These are phyloP conservation scores for Enteromius paludinosus DNA, from an alignment of 2,797 vertebrate species.

Conservation along the genomic window DNA sequence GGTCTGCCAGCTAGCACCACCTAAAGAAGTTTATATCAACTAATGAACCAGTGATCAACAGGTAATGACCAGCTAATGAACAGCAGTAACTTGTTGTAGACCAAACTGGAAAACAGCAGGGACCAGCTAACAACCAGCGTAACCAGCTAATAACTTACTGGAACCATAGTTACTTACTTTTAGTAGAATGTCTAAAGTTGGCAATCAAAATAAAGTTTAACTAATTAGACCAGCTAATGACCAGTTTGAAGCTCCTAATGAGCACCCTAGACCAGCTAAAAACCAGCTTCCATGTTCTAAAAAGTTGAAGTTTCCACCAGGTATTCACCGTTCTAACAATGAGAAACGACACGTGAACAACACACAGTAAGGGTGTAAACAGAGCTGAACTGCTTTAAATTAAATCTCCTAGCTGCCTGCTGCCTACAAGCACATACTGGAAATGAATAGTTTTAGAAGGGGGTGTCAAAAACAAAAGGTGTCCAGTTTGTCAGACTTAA, in stretches of 20 bases:
- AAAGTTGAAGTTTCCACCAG: not conserved
- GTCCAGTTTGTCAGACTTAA: constrained; percentile 73
- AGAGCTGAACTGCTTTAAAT: constrained; percentile 11
- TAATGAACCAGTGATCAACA: not conserved
- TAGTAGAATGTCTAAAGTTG: no score
- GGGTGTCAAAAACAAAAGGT: constrained; percentile 54
- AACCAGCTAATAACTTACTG: not conserved
- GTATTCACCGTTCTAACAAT: constrained; percentile 4
- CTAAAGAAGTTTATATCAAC: not conserved
- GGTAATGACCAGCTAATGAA: not conserved
- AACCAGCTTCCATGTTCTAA: not conserved
- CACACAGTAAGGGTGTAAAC: constrained; percentile 61
- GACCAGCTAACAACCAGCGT: not conserved
- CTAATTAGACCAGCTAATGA: not conserved
- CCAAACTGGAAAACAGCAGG: not conserved
- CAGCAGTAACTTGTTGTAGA: not conserved
- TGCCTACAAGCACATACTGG: constrained; percentile 10
- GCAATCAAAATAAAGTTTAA: no score
- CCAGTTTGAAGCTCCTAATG: not conserved
- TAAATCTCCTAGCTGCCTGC: not conserved
- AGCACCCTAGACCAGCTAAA: not conserved
- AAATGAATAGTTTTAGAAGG: constrained; percentile 23
- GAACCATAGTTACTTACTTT: not conserved
- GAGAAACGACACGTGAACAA: constrained; percentile 50
- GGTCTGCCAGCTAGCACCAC: not conserved